Evolutionary conservation across 2,113 vertebrate species (phyloP).

Genomic region (Murina feae): DNA sequence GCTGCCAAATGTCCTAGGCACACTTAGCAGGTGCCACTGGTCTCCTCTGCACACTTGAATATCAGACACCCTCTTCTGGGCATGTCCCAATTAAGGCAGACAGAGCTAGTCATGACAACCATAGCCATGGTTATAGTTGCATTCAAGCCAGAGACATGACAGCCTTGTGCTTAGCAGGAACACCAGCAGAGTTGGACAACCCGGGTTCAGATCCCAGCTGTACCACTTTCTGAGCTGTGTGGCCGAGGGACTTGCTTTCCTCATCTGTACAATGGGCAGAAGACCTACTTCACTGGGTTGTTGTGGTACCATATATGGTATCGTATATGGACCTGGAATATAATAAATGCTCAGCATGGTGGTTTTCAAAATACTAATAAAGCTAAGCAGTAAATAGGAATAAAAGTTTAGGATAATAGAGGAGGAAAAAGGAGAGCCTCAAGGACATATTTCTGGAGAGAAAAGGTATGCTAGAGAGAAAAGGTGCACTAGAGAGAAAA

Average conservation of each 20-base stretch:
- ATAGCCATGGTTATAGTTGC: neutral
- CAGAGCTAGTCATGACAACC: neutral
- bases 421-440: neutral
- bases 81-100: no score
- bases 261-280: neutral
- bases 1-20: neutral
- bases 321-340: neutral
- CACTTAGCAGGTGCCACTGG: neutral
- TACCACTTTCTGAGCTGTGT: neutral
- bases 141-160: neutral
- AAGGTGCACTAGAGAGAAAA: neutral
- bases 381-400: neutral
- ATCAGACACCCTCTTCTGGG: neutral
- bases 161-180: neutral
- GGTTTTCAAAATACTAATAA: neutral
- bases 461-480: neutral
- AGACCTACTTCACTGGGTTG: neutral
- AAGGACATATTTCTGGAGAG: neutral
- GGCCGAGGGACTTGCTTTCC: neutral
- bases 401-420: neutral
- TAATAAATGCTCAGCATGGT: no score
- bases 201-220: neutral
- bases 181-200: neutral
- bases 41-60: neutral
- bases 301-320: neutral